Evolutionary conservation across 1,140 invertebrate species (phyloP).

Genomic region (Trachymyrmex cornetzi): DNA sequence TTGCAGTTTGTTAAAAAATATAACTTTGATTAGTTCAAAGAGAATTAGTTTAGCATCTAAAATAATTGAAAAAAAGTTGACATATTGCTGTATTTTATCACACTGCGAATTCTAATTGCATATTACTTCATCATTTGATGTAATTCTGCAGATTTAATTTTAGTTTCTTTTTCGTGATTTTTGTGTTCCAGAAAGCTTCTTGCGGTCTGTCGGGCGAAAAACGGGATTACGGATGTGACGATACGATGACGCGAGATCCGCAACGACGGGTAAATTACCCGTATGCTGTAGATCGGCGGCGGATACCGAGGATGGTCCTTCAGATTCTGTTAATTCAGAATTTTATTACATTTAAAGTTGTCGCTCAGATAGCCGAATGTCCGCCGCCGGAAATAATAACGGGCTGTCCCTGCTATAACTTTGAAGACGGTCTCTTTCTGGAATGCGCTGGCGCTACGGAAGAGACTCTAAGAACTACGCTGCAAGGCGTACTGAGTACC

Average conservation of each 20-base stretch:
- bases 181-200: slow-evolving; percentile 73
- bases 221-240: slow-evolving; percentile 77
- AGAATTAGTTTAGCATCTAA: neutral
- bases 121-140: neutral
- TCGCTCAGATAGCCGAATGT: slow-evolving; percentile 82
- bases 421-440: slow-evolving; percentile 95
- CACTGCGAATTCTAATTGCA: neutral
- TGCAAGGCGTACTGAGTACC: slow-evolving; percentile 87
- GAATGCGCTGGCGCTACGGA: slow-evolving; percentile 94
- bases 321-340: slow-evolving; percentile 74
- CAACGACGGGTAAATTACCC: slow-evolving; percentile 67
- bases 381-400: slow-evolving; percentile 84
- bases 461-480: slow-evolving; percentile 86
- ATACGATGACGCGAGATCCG: slow-evolving; percentile 78
- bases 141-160: slow-evolving; percentile 7
- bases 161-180: neutral
- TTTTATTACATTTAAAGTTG: slow-evolving; percentile 37
- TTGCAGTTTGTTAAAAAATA: neutral
- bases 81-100: neutral
- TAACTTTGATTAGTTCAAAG: neutral
- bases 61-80: neutral
- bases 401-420: slow-evolving; percentile 95
- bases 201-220: slow-evolving; percentile 4
- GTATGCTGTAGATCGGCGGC: slow-evolving; percentile 59
- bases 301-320: slow-evolving; percentile 69